Conservation (phyloP, 2,888 invertebrate genomes). For the Himalopsyche kuldschensis region DNA sequence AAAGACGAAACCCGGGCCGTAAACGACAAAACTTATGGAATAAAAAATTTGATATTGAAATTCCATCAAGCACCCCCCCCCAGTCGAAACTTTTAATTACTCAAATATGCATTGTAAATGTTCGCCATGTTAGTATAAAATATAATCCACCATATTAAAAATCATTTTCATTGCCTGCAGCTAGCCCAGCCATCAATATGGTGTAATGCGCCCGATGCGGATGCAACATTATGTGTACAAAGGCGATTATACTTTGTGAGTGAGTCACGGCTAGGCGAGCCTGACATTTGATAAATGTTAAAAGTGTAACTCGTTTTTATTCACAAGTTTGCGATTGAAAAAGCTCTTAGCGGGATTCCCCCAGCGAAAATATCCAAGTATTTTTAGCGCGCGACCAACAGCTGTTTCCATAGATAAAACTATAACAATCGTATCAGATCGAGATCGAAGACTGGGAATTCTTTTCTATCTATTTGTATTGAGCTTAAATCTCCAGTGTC, state of each 20-base stretch:
- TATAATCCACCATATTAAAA: too few relatives aligned
- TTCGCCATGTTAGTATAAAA: too few relatives aligned
- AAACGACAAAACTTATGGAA: too few relatives aligned
- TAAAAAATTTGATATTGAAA: too few relatives aligned
- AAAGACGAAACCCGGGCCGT: too few relatives aligned
- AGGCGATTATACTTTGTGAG: background rate
- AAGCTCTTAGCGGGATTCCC: background rate
- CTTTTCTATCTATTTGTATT: too few relatives aligned
- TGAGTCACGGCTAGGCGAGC: background rate
- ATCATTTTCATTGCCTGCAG: background rate
- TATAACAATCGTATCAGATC: too few relatives aligned
- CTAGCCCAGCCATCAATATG: background rate
- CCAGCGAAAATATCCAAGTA: background rate
- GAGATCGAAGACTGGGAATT: too few relatives aligned
- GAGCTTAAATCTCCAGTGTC: too few relatives aligned
- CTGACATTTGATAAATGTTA: constrained; percentile 17
- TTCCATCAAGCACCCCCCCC: too few relatives aligned
- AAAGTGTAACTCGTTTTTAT: background rate
- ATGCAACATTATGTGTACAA: background rate
- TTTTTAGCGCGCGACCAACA: background rate
- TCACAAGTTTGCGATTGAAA: background rate
- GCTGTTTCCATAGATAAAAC: background rate
- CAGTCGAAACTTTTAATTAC: too few relatives aligned
- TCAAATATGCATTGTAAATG: too few relatives aligned
- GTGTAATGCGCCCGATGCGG: background rate